phyloP scores from a whole-genome alignment of 2,888 invertebrate genomes.

The Drosophila algonquin region DNA sequence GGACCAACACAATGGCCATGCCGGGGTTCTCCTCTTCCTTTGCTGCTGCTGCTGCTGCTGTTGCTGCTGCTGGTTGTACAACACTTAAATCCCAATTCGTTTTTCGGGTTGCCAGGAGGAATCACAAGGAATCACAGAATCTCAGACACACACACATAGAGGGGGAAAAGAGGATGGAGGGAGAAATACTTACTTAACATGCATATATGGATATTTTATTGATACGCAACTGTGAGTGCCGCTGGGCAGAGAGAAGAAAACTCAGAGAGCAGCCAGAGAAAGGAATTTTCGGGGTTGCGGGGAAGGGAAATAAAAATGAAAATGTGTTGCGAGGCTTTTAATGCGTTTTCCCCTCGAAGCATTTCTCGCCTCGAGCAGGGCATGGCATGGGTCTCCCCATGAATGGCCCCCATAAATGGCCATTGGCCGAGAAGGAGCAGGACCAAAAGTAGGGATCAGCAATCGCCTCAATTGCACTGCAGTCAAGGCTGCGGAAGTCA shows the following conservation, averaged over 20 bases:
- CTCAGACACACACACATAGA: conserved; percentile 40
- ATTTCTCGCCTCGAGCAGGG: conserved; percentile 33
- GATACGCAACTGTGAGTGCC: conserved; percentile 70
- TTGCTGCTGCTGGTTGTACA: conserved; percentile 29
- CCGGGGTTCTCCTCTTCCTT: conserved; percentile 23
- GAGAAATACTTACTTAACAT: conserved; percentile 74
- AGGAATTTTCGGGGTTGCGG: not conserved
- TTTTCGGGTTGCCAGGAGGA: conserved; percentile 50
- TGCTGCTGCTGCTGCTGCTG: conserved; percentile 19
- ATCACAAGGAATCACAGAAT: conserved; percentile 65
- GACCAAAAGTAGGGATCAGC: conserved; percentile 20
- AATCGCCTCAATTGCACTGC: conserved; percentile 28
- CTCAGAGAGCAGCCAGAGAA: conserved; percentile 1
- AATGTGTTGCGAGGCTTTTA: conserved; percentile 70
- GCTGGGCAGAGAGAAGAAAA: conserved; percentile 35
- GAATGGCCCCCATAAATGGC: conserved; percentile 40
- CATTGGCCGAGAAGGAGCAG: conserved; percentile 46
- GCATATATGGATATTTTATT: conserved; percentile 79
- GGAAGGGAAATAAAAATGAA: conserved; percentile 43
- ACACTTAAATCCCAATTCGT: conserved; percentile 78
- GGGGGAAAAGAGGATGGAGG: not conserved
- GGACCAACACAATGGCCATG: conserved; percentile 43
- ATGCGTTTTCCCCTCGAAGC: conserved; percentile 57
- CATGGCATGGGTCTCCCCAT: conserved; percentile 18
- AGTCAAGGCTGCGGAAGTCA: conserved; percentile 52